These are phyloP conservation scores for Pristiophorus japonicus DNA, from an alignment of 2,113 vertebrate genomes.

Conservation along the genomic window DNA sequence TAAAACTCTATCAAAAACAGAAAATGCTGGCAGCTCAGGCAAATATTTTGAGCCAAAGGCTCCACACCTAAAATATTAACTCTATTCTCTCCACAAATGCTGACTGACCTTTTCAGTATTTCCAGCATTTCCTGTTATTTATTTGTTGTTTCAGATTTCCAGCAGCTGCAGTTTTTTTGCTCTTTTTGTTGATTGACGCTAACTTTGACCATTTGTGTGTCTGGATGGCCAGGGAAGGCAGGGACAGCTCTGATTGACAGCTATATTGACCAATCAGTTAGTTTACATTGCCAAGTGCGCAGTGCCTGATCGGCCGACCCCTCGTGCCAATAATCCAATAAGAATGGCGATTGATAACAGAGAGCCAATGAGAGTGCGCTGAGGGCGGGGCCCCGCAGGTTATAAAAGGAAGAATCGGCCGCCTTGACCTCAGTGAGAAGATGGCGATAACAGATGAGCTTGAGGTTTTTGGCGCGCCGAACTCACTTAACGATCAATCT, in stretches of 20 bases:
- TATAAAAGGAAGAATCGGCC: not conserved
- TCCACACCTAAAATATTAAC: not conserved
- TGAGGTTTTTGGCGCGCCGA: rapidly evolving
- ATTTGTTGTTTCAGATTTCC: too few relatives aligned
- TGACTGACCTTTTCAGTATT: too few relatives aligned
- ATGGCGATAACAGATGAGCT: rapidly evolving
- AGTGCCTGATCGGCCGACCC: not conserved
- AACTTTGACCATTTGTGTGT: not conserved
- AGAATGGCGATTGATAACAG: rapidly evolving
- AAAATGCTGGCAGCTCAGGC: not conserved
- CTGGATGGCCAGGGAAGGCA: not conserved
- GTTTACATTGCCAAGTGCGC: too few relatives aligned
- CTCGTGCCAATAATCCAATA: not conserved
- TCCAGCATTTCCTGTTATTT: too few relatives aligned
- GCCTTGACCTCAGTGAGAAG: rapidly evolving
- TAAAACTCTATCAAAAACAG: not conserved
- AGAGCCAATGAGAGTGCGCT: not conserved
- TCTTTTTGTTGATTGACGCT: not conserved
- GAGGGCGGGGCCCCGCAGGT: not conserved
- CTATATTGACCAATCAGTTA: not conserved
- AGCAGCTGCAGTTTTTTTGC: too few relatives aligned
- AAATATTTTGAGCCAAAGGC: not conserved
- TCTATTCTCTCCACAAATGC: not conserved
- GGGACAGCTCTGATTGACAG: not conserved
- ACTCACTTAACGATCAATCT: rapidly evolving